Percentiles rank a stretch among this genome's conserved stretches.
phyloP scores from a whole-genome alignment of 2,888 invertebrate species.

The Lingula anatina region DNA sequence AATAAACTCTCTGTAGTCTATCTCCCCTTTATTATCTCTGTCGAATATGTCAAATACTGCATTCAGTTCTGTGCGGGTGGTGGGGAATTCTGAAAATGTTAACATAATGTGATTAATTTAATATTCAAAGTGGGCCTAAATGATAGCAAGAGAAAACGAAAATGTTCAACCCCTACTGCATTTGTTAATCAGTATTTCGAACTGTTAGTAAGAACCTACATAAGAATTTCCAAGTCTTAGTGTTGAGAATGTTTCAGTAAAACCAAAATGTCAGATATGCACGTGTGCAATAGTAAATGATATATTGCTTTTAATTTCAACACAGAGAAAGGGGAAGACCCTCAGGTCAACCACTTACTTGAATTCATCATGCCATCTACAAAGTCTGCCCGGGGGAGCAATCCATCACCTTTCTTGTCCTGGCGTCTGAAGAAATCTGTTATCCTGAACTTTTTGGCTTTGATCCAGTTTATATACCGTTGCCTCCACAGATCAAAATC shows the following conservation, averaged over 20 bases:
- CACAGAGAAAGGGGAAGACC: no score
- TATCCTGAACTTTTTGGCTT: slow-evolving; percentile 47
- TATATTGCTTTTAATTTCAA: no score
- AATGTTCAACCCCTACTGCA: no score
- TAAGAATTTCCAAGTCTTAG: no score
- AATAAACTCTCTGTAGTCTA: slow-evolving; percentile 49
- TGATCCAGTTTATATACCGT: slow-evolving; percentile 49
- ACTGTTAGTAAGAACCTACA: no score
- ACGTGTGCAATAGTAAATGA: no score
- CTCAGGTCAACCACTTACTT: no score
- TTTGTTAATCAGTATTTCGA: no score
- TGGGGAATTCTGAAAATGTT: slow-evolving; percentile 42
- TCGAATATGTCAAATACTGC: slow-evolving; percentile 52
- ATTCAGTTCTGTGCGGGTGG: slow-evolving; percentile 47
- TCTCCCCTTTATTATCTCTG: slow-evolving; percentile 33
- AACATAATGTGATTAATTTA: not conserved
- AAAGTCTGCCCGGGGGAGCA: slow-evolving; percentile 45
- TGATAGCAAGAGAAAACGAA: no score
- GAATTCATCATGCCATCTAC: slow-evolving; percentile 49
- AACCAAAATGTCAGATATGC: no score
- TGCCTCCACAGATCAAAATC: slow-evolving; percentile 50
- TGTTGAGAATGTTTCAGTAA: no score
- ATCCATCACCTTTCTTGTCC: slow-evolving; percentile 47
- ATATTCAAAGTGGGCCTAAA: no score
- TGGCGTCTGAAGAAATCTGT: slow-evolving; percentile 51